Percentiles rank a stretch among this genome's conserved stretches.
phyloP scores from a whole-genome alignment of 2,888 invertebrate species.

The Pseudanteris insignis region DNA sequence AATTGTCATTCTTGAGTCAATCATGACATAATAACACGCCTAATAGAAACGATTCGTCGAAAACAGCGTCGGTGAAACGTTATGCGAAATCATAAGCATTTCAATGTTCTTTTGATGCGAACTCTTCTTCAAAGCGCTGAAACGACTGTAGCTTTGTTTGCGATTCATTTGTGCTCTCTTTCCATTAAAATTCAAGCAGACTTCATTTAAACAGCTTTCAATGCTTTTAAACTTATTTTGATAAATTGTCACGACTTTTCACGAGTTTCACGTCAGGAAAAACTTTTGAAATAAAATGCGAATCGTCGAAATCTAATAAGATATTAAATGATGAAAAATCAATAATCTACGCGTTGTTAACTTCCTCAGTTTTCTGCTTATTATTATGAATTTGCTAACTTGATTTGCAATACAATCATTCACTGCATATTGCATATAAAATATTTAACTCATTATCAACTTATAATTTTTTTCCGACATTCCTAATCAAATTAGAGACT shows the following conservation, averaged over 20 bases:
- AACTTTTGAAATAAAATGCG: conserved; percentile 3
- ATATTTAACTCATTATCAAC: no score
- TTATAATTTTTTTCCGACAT: no score
- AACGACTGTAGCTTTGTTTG: conserved; percentile 27
- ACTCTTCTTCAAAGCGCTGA: conserved; percentile 19
- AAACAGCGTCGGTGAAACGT: conserved; percentile 10
- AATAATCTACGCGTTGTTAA: conserved; percentile 1
- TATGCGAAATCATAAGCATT: conserved; percentile 17
- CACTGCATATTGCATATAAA: no score
- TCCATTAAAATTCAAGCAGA: conserved; percentile 18
- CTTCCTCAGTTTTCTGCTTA: not conserved
- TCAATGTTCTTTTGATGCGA: conserved; percentile 31
- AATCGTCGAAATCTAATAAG: conserved; percentile 3
- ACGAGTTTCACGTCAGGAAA: not conserved
- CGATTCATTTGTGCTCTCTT: conserved; percentile 27
- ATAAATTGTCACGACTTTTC: conserved; percentile 7
- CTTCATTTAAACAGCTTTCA: conserved; percentile 25
- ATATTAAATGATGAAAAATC: not conserved
- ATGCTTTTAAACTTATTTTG: conserved; percentile 14
- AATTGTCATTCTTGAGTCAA: no score
- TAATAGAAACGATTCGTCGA: conserved; percentile 8
- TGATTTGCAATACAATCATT: not conserved
- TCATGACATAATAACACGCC: conserved; percentile 5
- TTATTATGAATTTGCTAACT: no score
- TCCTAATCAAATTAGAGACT: no score